phyloP scores from a whole-genome alignment of 2,113 vertebrate genomes.

The Nibea albiflora region DNA sequence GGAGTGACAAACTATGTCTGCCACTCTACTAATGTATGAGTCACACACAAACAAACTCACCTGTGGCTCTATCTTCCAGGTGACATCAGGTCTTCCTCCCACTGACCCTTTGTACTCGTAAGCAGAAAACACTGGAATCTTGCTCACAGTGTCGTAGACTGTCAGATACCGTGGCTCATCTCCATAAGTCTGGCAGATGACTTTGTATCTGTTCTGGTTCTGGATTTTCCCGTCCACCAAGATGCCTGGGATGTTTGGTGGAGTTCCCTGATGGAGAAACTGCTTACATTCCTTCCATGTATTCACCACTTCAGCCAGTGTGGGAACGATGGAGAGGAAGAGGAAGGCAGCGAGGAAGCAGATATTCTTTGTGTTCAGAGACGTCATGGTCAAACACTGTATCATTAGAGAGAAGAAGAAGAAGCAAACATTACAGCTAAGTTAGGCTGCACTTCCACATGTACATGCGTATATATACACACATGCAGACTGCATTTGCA shows the following conservation, averaged over 20 bases:
- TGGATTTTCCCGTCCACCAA: background rate
- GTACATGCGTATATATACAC: background rate
- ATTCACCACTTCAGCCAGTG: slow-evolving; percentile 26
- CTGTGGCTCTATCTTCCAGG: too few species aligned
- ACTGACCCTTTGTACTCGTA: slow-evolving; percentile 21
- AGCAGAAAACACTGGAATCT: slow-evolving; percentile 71
- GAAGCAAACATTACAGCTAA: background rate
- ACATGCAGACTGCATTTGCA: too few species aligned
- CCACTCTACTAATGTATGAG: too few species aligned
- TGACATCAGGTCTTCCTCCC: too few species aligned
- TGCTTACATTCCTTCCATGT: slow-evolving; percentile 29
- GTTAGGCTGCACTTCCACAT: background rate
- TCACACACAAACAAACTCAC: too few species aligned
- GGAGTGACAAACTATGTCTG: too few species aligned
- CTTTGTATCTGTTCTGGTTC: slow-evolving; percentile 39
- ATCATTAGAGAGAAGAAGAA: too few species aligned
- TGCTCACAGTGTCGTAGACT: slow-evolving; percentile 46
- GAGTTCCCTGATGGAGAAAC: slow-evolving; percentile 22
- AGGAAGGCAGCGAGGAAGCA: background rate
- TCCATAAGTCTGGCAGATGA: slow-evolving; percentile 49
- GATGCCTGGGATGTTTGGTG: slow-evolving; percentile 38
- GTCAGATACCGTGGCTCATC: slow-evolving; percentile 39
- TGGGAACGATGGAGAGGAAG: background rate
- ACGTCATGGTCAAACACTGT: slow-evolving; percentile 1
- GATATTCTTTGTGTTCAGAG: background rate